Conservation (phyloP, 2,797 vertebrate genomes). For the Australoheros facetus region DNA sequence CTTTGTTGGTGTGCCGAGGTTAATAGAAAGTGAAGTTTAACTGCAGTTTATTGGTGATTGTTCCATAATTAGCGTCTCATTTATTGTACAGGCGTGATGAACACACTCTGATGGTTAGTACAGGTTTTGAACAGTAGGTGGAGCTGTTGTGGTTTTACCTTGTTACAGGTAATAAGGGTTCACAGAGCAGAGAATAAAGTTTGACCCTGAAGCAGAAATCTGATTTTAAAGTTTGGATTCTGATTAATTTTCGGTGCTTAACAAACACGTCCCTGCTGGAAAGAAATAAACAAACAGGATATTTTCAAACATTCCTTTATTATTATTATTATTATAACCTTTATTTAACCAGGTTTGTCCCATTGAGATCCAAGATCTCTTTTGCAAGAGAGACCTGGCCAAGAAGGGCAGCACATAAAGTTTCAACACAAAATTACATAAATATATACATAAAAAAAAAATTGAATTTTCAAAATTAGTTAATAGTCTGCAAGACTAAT, state of each 20-base stretch:
- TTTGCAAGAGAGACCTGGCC: too few relatives aligned
- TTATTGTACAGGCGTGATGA: neutral
- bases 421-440: too few relatives aligned
- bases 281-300: too few relatives aligned
- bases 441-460: too few relatives aligned
- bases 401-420: too few relatives aligned
- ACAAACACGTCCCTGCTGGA: too few relatives aligned
- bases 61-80: neutral
- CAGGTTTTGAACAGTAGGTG: slow-evolving; percentile 5
- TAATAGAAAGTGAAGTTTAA: neutral
- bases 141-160: neutral
- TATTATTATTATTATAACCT: too few relatives aligned
- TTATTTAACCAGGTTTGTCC: too few relatives aligned
- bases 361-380: too few relatives aligned
- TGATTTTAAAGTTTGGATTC: neutral
- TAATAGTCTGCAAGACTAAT: too few relatives aligned
- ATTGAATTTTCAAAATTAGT: too few relatives aligned
- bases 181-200: neutral
- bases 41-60: neutral
- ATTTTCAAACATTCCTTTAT: too few relatives aligned
- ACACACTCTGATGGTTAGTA: neutral
- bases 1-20: neutral
- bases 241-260: neutral
- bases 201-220: neutral
- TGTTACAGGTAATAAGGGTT: slow-evolving; percentile 1